These are phyloP conservation scores for Chloebia gouldiae DNA, from an alignment of 2,113 vertebrate species.

Conservation along the genomic window DNA sequence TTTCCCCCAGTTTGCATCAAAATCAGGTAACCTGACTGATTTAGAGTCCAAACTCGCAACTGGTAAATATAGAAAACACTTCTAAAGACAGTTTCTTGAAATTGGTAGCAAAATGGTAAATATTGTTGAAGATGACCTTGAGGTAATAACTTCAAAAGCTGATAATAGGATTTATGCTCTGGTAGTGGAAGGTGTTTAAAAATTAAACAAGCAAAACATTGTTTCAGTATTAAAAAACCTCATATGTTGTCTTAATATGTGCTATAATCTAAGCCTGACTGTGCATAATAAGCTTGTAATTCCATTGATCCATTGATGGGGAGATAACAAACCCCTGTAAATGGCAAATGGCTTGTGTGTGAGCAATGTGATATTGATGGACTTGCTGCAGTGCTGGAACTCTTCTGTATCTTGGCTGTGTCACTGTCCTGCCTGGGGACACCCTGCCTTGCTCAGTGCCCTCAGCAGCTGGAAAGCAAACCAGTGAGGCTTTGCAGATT, in stretches of 20 bases:
- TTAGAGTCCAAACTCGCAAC: background rate
- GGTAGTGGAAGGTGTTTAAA: constrained; percentile 12
- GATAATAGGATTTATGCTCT: constrained; percentile 37
- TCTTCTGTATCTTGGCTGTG: background rate
- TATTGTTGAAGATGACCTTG: constrained; percentile 37
- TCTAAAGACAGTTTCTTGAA: background rate
- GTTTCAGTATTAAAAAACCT: constrained; percentile 31
- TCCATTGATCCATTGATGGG: constrained; percentile 7
- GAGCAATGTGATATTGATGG: background rate
- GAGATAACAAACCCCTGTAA: constrained; percentile 19
- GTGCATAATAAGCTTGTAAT: constrained; percentile 49
- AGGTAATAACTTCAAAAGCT: constrained; percentile 37
- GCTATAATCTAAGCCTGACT: constrained; percentile 35
- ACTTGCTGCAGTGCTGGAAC: fast-evolving
- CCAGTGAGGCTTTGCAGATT: background rate
- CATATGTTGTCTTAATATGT: constrained; percentile 25
- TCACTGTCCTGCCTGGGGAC: background rate
- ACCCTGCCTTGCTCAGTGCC: background rate
- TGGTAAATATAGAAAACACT: background rate
- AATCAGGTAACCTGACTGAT: background rate
- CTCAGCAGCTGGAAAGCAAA: background rate
- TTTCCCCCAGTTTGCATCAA: constrained; percentile 12
- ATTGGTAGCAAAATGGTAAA: background rate
- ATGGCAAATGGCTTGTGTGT: background rate
- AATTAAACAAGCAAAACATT: constrained; percentile 46